phyloP scores from a whole-genome alignment of 2,888 invertebrate genomes.

The Acanthosepion lycidas region DNA sequence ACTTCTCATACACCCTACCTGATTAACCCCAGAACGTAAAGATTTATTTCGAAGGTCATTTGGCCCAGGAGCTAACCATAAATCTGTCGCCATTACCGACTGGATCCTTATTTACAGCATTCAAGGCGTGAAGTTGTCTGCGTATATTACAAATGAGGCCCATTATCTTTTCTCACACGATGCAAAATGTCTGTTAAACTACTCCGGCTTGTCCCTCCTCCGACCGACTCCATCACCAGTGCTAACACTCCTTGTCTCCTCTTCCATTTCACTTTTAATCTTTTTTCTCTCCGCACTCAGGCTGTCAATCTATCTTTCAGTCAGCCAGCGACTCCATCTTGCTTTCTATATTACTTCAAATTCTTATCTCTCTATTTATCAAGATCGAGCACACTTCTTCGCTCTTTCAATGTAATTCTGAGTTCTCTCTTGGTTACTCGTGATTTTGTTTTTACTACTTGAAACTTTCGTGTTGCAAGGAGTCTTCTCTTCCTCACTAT shows the following conservation, averaged over 20 bases:
- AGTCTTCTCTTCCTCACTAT: too few relatives aligned
- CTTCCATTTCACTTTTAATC: background rate
- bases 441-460: too few relatives aligned
- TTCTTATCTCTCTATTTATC: background rate
- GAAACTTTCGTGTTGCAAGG: too few relatives aligned
- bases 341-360: background rate
- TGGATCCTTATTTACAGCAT: constrained; percentile 44
- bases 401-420: too few relatives aligned
- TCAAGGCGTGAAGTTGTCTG: constrained; percentile 44
- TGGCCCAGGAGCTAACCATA: background rate
- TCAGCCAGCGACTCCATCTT: background rate
- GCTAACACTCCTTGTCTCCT: background rate
- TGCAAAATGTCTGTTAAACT: constrained; percentile 46
- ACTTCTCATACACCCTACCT: constrained; percentile 34
- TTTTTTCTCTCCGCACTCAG: background rate
- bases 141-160: constrained; percentile 43
- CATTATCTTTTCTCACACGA: constrained; percentile 42
- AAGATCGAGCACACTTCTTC: too few relatives aligned
- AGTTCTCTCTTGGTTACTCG: too few relatives aligned
- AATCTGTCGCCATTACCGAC: constrained; percentile 41
- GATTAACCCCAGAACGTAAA: constrained; percentile 44
- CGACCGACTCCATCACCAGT: background rate
- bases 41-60: constrained; percentile 46
- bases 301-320: background rate
- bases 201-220: background rate